A percentile compares a stretch with the other conserved stretches of the same genome.
Conservation (phyloP, 2,888 invertebrate genomes). For the Gnatocerus cornutus region DNA sequence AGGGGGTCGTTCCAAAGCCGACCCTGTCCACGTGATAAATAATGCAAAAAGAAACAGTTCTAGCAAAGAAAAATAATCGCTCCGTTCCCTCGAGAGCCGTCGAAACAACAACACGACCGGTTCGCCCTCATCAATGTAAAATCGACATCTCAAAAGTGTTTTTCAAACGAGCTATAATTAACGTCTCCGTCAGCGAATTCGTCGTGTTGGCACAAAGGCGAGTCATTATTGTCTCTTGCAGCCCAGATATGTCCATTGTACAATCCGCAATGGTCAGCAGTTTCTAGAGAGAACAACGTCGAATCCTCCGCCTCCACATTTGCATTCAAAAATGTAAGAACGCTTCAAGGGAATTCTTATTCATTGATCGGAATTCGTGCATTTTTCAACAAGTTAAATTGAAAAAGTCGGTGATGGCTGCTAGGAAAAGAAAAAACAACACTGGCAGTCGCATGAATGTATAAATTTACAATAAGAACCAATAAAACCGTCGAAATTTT, state of each 20-base stretch:
- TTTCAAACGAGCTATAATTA: not conserved
- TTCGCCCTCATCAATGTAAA: not conserved
- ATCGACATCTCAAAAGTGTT: too few species aligned
- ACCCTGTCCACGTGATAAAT: slow-evolving; percentile 18
- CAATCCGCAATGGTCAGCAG: not conserved
- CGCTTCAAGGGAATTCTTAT: not conserved
- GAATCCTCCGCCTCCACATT: not conserved
- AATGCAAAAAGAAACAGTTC: slow-evolving; percentile 33
- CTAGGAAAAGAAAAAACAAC: too few species aligned
- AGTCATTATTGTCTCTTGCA: not conserved
- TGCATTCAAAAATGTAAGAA: not conserved
- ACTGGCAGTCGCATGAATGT: not conserved
- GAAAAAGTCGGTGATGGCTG: not conserved
- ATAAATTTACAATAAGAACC: not conserved
- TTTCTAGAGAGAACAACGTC: not conserved
- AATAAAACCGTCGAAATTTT: not conserved
- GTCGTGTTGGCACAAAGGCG: not conserved
- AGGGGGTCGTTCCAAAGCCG: slow-evolving; percentile 10
- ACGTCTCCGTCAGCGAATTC: not conserved
- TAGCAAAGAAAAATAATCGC: slow-evolving; percentile 18
- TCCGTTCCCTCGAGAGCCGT: slow-evolving; percentile 3
- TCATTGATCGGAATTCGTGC: not conserved
- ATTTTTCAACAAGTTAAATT: too few species aligned
- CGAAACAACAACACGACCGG: not conserved
- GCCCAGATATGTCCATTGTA: not conserved